A percentile compares a stretch with the other conserved stretches of the same genome.
Evolutionary conservation across 2,797 vertebrate species (phyloP).

Genomic region (Onychomys torridus): DNA sequence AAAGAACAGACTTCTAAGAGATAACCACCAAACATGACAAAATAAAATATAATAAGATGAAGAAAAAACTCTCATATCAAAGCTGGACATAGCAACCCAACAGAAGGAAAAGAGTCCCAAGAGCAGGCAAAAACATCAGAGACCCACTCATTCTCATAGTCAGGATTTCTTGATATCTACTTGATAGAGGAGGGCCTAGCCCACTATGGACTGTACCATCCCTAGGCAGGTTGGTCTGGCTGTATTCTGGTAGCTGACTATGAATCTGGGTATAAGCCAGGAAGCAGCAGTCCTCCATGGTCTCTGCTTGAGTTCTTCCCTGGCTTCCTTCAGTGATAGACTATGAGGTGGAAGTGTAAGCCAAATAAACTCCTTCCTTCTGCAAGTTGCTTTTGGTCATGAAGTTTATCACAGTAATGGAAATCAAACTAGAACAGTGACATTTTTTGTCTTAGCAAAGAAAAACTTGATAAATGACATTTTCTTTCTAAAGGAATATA

Average conservation of each 20-base stretch:
- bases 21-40: not conserved
- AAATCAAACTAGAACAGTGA: not conserved
- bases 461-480: slow-evolving; percentile 33
- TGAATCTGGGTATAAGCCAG: not conserved
- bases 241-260: no score
- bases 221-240: not conserved
- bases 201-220: not conserved
- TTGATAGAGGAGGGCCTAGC: not conserved
- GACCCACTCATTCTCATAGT: not conserved
- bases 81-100: not conserved
- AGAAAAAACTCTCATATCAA: not conserved
- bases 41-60: not conserved
- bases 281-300: not conserved
- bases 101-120: not conserved
- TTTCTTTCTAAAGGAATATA: slow-evolving; percentile 7
- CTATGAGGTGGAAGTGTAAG: not conserved
- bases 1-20: not conserved
- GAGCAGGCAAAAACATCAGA: not conserved
- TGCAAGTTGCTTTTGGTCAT: not conserved
- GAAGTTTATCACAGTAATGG: not conserved
- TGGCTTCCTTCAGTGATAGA: not conserved
- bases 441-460: slow-evolving; percentile 18
- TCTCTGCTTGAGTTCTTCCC: not conserved
- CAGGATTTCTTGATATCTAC: not conserved
- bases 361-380: not conserved